phyloP scores from a whole-genome alignment of 2,888 invertebrate species.

The Slavum lentiscoides region DNA sequence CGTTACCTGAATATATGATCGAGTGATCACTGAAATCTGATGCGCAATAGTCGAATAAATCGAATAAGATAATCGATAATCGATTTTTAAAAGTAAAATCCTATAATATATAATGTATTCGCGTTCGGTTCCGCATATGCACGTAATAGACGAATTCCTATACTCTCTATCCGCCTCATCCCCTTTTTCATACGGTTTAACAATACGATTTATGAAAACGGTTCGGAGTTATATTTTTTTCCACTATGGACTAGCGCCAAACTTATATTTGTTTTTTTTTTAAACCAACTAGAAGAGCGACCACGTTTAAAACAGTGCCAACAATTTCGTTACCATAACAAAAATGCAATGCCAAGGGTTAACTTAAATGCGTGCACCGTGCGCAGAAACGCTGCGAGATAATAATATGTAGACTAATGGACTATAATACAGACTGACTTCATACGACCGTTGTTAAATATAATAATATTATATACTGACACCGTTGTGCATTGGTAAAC shows the following conservation, averaged over 20 bases:
- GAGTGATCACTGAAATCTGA: not conserved
- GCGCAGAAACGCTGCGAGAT: not conserved
- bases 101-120: not conserved
- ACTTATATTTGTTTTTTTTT: slow-evolving; percentile 31
- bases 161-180: not conserved
- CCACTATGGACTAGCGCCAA: slow-evolving; percentile 7
- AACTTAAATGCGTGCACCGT: not conserved
- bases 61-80: not conserved
- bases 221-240: not conserved
- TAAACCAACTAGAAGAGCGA: slow-evolving; percentile 9
- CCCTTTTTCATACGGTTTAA: not conserved
- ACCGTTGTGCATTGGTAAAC: not conserved
- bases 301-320: slow-evolving; percentile 30
- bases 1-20: not conserved
- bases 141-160: too few species aligned
- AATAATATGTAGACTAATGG: too few species aligned
- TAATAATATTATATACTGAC: not conserved
- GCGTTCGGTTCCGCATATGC: not conserved
- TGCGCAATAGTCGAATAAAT: not conserved
- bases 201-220: not conserved
- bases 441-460: not conserved
- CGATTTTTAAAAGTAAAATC: slow-evolving; percentile 21
- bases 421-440: not conserved
- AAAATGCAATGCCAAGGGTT: slow-evolving; percentile 30
- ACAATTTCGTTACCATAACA: slow-evolving; percentile 22